phyloP scores from a whole-genome alignment of 2,888 invertebrate species.

The Agrilus mali region DNA sequence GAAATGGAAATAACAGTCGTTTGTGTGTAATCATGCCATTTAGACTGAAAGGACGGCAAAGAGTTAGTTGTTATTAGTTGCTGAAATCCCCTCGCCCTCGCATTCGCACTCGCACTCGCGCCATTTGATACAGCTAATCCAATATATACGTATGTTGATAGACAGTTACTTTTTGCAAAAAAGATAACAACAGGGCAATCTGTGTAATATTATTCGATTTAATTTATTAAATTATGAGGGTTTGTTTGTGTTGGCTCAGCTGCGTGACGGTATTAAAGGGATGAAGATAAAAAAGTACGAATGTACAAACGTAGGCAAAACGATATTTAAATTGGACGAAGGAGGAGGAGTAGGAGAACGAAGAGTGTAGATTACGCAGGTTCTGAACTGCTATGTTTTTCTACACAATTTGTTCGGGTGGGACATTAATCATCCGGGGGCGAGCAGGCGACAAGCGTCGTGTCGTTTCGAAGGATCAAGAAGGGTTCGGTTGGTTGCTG shows the following conservation, averaged over 20 bases:
- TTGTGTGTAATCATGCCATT: conserved; percentile 23
- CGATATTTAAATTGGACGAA: conserved; percentile 18
- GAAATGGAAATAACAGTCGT: conserved; percentile 29
- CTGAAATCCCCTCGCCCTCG: too few relatives aligned
- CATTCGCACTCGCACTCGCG: too few relatives aligned
- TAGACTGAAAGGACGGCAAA: conserved; percentile 2
- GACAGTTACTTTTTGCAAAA: too few relatives aligned
- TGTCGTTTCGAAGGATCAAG: conserved; percentile 13
- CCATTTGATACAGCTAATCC: too few relatives aligned
- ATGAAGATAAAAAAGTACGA: conserved; percentile 1
- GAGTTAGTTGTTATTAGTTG: neutral
- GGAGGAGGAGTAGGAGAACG: conserved; percentile 6
- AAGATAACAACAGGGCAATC: too few relatives aligned
- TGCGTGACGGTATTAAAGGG: conserved; percentile 2
- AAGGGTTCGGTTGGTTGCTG: conserved; percentile 12
- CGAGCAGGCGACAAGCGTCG: conserved; percentile 14
- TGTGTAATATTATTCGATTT: too few relatives aligned
- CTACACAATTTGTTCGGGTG: conserved; percentile 38
- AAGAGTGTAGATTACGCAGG: conserved; percentile 18
- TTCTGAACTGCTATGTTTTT: conserved; percentile 35
- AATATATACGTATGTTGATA: too few relatives aligned
- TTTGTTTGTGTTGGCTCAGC: too few relatives aligned
- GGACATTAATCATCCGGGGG: conserved; percentile 34
- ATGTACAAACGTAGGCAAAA: conserved; percentile 7
- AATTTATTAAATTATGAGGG: too few relatives aligned